Conservation (phyloP, 2,888 invertebrate genomes). For the Lasioglossum calceatum region DNA sequence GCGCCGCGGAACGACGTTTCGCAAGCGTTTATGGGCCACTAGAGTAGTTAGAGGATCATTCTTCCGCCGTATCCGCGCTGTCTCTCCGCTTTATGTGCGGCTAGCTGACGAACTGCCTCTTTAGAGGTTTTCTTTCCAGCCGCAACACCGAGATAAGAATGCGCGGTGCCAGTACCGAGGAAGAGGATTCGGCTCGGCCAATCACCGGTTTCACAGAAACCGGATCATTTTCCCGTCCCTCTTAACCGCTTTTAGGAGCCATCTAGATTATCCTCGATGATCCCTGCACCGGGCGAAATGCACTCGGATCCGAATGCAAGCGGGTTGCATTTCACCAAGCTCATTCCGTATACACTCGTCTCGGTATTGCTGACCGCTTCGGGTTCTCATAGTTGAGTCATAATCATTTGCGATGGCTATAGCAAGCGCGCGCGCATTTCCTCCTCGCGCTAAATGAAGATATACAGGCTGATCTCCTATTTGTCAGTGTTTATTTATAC, state of each 20-base stretch:
- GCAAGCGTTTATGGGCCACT: slow-evolving; percentile 59
- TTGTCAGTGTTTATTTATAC: not conserved
- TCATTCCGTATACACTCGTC: not conserved
- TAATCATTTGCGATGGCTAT: not conserved
- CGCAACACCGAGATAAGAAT: slow-evolving; percentile 20
- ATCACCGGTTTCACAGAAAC: not conserved
- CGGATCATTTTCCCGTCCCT: not conserved
- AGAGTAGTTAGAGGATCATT: slow-evolving; percentile 42
- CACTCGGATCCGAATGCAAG: not conserved
- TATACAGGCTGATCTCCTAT: not conserved
- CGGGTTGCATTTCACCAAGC: not conserved
- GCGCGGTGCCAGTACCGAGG: not conserved
- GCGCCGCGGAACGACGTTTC: not conserved
- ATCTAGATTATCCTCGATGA: not conserved
- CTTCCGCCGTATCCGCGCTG: not conserved
- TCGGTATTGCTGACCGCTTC: not conserved
- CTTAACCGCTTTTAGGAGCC: not conserved
- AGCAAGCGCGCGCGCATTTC: not conserved
- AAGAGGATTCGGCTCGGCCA: not conserved
- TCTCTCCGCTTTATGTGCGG: slow-evolving; percentile 13
- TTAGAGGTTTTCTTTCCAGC: slow-evolving; percentile 34
- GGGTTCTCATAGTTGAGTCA: not conserved
- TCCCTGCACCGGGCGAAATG: not conserved
- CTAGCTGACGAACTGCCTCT: slow-evolving; percentile 22
- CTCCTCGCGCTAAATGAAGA: not conserved